phyloP scores from a whole-genome alignment of 2,113 vertebrate species.

The Tyto alba region DNA sequence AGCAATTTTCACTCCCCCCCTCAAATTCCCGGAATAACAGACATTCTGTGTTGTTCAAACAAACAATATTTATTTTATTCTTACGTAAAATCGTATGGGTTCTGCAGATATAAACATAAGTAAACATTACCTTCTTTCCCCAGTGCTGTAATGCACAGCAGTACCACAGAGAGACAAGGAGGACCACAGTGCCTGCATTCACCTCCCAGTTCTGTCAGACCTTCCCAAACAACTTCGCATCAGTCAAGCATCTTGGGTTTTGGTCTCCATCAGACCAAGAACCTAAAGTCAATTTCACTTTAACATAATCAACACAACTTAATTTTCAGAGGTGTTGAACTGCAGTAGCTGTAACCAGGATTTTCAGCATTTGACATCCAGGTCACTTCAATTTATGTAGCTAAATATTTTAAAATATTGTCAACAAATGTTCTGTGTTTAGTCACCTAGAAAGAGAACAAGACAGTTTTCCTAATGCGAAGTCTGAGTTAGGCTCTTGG shows the following conservation, averaged over 20 bases:
- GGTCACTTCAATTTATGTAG: not conserved
- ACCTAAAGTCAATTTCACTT: not conserved
- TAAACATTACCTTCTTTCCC: slow-evolving; percentile 31
- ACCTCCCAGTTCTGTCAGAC: not conserved
- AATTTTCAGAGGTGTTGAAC: not conserved
- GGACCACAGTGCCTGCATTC: not conserved
- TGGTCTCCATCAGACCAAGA: not conserved
- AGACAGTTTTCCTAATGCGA: not conserved
- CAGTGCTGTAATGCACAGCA: not conserved
- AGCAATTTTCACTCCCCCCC: not conserved
- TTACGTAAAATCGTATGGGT: slow-evolving; percentile 10
- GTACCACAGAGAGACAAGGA: not conserved
- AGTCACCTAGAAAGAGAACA: not conserved
- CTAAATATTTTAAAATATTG: slow-evolving; percentile 12
- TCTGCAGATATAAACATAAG: slow-evolving; percentile 25
- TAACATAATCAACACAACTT: not conserved
- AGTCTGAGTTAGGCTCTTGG: not conserved
- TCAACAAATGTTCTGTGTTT: not conserved
- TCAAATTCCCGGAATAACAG: not conserved
- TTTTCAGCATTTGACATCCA: not conserved
- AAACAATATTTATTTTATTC: slow-evolving; percentile 53
- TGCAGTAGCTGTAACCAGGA: not conserved
- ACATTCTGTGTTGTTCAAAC: slow-evolving; percentile 10
- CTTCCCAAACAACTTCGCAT: not conserved
- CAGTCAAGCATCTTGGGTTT: not conserved